Base-by-base conservation (phyloP, 2,888 invertebrate species). In the Tineola bisselliella region DNA sequence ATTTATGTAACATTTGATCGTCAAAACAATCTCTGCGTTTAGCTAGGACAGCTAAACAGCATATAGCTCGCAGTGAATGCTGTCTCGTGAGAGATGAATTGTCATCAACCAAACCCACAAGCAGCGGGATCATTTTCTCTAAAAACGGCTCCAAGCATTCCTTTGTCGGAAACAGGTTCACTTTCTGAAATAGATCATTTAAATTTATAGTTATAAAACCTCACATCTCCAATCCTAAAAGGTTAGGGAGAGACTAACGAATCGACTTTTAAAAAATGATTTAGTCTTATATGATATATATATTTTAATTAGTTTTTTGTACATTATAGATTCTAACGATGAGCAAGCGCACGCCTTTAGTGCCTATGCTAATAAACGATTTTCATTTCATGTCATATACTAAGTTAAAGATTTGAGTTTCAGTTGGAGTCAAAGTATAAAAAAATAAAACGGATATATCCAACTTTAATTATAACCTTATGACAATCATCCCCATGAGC, bases 51-150 rank as follows among this genome's bases (percentile, higher is more conserved):
- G 88, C 86, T 15, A 90, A 73, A 57, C 75, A 76, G 62, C 81
- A 77, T 4, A 88, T 67, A n/a, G 90, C 90, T 25, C 90, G 88
- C 63, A 91, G 70, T 1, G 91, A 79, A 68, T 91, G 89, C 30
- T 89, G 79, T 17, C 93, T 79, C 1, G 90, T 92, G 66, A 89
- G 77, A 6, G 80, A 77, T 0, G 90, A 88, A 67, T 90, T 89
- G 72, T 93, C 93, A 65, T 92, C 92, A 1, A 89, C 76, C 2
- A 92, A 73, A 0, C 89, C 88, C 6, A 89, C 75, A 17, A 93
- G 70, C 2, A 91, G 69, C 0, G 92, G 91, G 1, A 88, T 75
- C 63, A 92, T 73, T 65, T 88, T 77, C 1, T 84, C 84, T 25
- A 89, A 69, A 66, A 89, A 73, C 62, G 80, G 78, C 17, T 78